Conservation (phyloP, 1,140 invertebrate genomes). For the Drosophila bocki region DNA sequence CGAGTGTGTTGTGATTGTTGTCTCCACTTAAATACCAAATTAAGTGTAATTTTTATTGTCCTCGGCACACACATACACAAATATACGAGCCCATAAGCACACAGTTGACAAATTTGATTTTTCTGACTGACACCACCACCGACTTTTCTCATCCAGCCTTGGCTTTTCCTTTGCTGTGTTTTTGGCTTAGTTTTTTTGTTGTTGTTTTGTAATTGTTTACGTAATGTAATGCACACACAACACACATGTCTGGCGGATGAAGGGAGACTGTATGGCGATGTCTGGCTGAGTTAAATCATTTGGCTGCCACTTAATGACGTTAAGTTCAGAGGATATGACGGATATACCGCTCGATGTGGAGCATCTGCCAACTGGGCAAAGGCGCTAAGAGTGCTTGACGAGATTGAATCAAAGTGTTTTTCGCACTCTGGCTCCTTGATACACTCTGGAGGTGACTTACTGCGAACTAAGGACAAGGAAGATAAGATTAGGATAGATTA, state of each 20-base stretch:
- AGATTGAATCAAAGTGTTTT: slow-evolving; percentile 57
- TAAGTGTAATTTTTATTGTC: slow-evolving; percentile 83
- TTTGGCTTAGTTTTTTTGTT: slow-evolving; percentile 5
- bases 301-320: slow-evolving; percentile 54
- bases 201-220: slow-evolving; percentile 65
- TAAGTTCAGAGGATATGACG: slow-evolving; percentile 51
- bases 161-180: neutral
- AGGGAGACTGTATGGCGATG: slow-evolving; percentile 10
- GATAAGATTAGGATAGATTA: neutral
- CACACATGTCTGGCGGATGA: slow-evolving; percentile 5
- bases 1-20: slow-evolving; percentile 24
- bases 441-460: neutral
- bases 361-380: slow-evolving; percentile 17
- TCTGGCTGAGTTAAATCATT: slow-evolving; percentile 35
- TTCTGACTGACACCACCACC: slow-evolving; percentile 50
- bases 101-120: slow-evolving; percentile 80
- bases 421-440: neutral
- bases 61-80: slow-evolving; percentile 43
- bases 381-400: slow-evolving; percentile 26
- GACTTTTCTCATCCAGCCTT: neutral
- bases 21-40: slow-evolving; percentile 81
- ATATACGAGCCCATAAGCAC: slow-evolving; percentile 24
- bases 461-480: too few species aligned
- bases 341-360: slow-evolving; percentile 21
- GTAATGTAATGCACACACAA: slow-evolving; percentile 49